These are phyloP conservation scores for Cinara cedri DNA, from an alignment of 2,888 invertebrate species.

Conservation along the genomic window DNA sequence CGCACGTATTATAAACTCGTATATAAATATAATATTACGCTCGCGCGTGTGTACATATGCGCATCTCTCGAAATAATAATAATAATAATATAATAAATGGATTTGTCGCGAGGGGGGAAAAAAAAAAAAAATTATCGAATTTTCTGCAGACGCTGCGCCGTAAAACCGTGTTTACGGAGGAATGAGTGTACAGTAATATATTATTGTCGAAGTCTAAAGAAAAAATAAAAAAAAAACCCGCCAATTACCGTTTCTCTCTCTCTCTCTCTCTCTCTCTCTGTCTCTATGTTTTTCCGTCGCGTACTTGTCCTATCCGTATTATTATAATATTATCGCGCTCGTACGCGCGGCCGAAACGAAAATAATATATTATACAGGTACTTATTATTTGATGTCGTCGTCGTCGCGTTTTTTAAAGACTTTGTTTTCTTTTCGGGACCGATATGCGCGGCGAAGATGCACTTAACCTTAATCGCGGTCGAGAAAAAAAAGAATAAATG, in stretches of 20 bases:
- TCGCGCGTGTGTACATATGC: too few species aligned
- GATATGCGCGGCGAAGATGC: conserved; percentile 12
- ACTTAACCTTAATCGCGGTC: conserved; percentile 49
- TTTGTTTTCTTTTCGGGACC: conserved; percentile 17
- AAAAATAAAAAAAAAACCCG: conserved; percentile 16
- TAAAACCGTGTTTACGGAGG: background rate
- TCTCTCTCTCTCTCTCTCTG: background rate
- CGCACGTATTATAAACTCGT: background rate
- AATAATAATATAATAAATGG: conserved; percentile 36
- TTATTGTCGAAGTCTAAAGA: background rate
- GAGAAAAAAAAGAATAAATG: background rate
- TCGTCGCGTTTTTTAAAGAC: conserved; percentile 1
- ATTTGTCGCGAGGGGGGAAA: conserved; percentile 12
- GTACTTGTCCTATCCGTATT: background rate
- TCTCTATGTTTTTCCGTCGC: too few species aligned
- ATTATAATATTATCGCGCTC: background rate
- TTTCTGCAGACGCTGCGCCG: conserved; percentile 14
- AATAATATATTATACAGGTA: conserved; percentile 10
- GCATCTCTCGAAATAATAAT: conserved; percentile 11
- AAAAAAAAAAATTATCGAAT: conserved; percentile 32
- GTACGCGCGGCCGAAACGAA: background rate
- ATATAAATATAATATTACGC: background rate
- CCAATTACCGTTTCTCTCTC: conserved; percentile 17
- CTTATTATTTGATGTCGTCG: background rate
- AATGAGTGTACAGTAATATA: conserved; percentile 1